Conservation (phyloP, 2,888 invertebrate species). For the Bembecia ichneumoniformis region DNA sequence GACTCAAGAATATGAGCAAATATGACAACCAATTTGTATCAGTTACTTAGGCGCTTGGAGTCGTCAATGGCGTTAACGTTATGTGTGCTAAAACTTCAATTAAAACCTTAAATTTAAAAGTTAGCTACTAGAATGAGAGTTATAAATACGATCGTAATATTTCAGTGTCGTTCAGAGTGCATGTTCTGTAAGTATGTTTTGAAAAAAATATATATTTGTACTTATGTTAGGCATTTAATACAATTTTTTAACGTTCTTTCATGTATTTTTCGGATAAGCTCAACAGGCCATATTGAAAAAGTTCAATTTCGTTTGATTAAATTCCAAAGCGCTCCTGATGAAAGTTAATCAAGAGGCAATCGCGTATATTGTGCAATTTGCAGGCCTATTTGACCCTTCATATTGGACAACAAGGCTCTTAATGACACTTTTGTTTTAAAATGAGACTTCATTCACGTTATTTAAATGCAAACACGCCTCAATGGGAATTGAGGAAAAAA, state of each 20-base stretch:
- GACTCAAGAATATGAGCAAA: too few species aligned
- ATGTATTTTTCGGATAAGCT: slow-evolving; percentile 2
- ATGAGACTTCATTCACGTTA: slow-evolving; percentile 11
- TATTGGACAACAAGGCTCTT: slow-evolving; percentile 41
- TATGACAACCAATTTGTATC: too few species aligned
- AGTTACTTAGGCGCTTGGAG: too few species aligned
- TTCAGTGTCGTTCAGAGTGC: too few species aligned
- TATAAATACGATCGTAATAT: too few species aligned
- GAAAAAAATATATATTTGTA: background rate
- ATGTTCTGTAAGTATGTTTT: too few species aligned
- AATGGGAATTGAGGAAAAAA: slow-evolving; percentile 4
- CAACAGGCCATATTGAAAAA: slow-evolving; percentile 27
- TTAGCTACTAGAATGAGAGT: too few species aligned
- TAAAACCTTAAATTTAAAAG: too few species aligned
- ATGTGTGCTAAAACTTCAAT: too few species aligned
- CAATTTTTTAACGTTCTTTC: background rate
- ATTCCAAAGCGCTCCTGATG: slow-evolving; percentile 29
- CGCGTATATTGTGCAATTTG: slow-evolving; percentile 52
- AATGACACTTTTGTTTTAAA: slow-evolving; percentile 35
- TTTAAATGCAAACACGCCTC: slow-evolving; percentile 5
- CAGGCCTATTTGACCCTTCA: slow-evolving; percentile 53
- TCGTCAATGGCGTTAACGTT: too few species aligned
- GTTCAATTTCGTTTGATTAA: slow-evolving; percentile 49
- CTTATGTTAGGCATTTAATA: background rate
- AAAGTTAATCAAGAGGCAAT: slow-evolving; percentile 54